These are phyloP conservation scores for Clarias gariepinus DNA, from an alignment of 2,113 vertebrate genomes.

Conservation along the genomic window DNA sequence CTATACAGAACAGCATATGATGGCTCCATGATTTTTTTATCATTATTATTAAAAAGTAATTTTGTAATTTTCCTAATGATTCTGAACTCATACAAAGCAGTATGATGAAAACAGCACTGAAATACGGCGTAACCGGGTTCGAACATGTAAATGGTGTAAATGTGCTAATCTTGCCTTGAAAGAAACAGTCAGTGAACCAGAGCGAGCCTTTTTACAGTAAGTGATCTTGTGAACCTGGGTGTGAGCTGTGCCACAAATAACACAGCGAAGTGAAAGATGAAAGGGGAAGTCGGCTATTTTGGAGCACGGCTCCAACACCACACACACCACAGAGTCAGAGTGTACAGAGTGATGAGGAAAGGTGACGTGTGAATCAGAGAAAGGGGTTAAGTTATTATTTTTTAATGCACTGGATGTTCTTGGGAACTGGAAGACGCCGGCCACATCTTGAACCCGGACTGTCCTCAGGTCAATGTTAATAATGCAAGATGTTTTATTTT, in stretches of 20 bases:
- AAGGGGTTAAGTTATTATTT: neutral
- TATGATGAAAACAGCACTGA: neutral
- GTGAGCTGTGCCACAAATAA: neutral
- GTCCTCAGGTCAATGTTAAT: conserved; percentile 33
- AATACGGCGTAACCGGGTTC: neutral
- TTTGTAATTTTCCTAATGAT: neutral
- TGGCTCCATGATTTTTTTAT: neutral
- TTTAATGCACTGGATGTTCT: conserved; percentile 16
- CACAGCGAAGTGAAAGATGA: neutral
- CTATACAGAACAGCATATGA: neutral
- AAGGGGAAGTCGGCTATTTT: neutral
- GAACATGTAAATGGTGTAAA: neutral
- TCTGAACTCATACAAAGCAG: neutral
- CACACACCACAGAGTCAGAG: neutral
- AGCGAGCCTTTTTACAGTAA: neutral
- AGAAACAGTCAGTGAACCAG: neutral
- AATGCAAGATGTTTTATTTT: neutral
- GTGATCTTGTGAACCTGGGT: neutral
- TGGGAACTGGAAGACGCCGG: neutral
- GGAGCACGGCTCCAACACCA: neutral
- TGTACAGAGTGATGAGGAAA: neutral
- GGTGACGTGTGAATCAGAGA: neutral
- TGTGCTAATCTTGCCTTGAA: neutral
- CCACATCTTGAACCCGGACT: neutral
- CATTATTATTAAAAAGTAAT: neutral